Evolutionary conservation across 64 coral and sea anemone species (phyloP), one percentile per base, ranked within the genome.

Genomic region (Dendrophyllia cribrosa): DNA sequence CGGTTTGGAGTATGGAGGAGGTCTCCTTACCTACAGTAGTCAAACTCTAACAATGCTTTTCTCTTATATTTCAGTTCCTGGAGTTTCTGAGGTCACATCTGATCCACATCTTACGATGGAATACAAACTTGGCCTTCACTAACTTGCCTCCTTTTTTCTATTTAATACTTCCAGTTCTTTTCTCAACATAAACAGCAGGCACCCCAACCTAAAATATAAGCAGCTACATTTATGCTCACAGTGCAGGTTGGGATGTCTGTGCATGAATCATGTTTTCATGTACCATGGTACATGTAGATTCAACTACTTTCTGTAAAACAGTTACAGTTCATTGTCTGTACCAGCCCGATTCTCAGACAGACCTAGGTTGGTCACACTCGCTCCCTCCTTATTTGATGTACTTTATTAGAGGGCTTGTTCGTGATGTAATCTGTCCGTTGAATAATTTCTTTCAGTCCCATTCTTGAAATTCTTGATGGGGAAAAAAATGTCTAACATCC

Each of bases 41-140:
- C 76, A 9, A 61, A 9, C 10, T 56, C 15, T 45, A 58, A 25
- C 34, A 25, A 61, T 61, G 11, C 53, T 47, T 43, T 45, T 44
- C 70, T 78, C 16, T n/a, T 72, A n/a, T 87, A 79, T 94, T 90
- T 68, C 76, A 98, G 97, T 88, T 46, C 94, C 83, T 51, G 20
- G 88, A 14, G 97, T 96, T 92, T 83, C 88, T 3, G 97, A 99
- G 76, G 62, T 89, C 17, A 91, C 60, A 46, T 84, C 83, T 74
- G 70, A 88, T 82, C 81, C 94, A 14, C 97, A 99, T 78, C 74
- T 88, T 59, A 55, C 93, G n/a, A 99, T 99, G 97, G 97, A 99
- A 77, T 72, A 70, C 16, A 94, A 80, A 72, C 92, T 94, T 70
- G 95, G 95, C 5, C 64, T 96, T 75, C 80, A 84, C n/a, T 84